Conservation (phyloP, 1,140 invertebrate genomes). For the Drosophila nebulosa region DNA sequence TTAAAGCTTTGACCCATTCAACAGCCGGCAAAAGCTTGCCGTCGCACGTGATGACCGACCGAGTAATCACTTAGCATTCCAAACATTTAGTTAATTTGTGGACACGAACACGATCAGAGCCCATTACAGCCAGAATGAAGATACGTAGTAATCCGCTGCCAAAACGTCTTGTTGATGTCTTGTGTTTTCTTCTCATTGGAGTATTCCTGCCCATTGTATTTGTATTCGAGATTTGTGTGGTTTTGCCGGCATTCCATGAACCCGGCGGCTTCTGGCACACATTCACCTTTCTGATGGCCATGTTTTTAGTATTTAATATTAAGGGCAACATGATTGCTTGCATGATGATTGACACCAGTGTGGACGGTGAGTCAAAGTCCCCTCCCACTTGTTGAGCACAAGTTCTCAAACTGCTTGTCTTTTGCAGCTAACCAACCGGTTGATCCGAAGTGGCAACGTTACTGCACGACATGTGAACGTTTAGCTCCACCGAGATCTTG, state of each 20-base stretch:
- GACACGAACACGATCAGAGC: not conserved
- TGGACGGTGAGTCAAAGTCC: conserved; percentile 37
- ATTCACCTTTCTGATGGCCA: conserved; percentile 83
- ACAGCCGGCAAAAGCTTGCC: conserved; percentile 33
- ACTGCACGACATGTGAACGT: conserved; percentile 82
- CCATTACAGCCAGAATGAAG: too few relatives aligned
- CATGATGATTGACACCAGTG: conserved; percentile 70
- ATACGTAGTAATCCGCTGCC: conserved; percentile 67
- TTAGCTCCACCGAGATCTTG: conserved; percentile 92
- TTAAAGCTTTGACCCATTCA: conserved; percentile 25
- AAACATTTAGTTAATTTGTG: conserved; percentile 20
- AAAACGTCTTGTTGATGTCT: conserved; percentile 52
- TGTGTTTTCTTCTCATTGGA: conserved; percentile 60
- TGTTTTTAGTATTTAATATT: conserved; percentile 84
- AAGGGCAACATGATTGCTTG: conserved; percentile 81
- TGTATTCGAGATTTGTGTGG: conserved; percentile 84
- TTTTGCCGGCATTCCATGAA: conserved; percentile 85
- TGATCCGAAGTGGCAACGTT: conserved; percentile 25
- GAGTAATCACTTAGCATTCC: conserved; percentile 5
- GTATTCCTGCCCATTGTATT: conserved; percentile 69
- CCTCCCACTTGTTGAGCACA: too few relatives aligned
- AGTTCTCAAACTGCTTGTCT: too few relatives aligned
- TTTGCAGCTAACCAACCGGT: not conserved
- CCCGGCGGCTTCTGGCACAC: conserved; percentile 66
- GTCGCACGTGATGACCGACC: conserved; percentile 47